Evolutionary conservation across 2,113 vertebrate genomes (phyloP).

Genomic region (Sarotherodon lohbergeri): DNA sequence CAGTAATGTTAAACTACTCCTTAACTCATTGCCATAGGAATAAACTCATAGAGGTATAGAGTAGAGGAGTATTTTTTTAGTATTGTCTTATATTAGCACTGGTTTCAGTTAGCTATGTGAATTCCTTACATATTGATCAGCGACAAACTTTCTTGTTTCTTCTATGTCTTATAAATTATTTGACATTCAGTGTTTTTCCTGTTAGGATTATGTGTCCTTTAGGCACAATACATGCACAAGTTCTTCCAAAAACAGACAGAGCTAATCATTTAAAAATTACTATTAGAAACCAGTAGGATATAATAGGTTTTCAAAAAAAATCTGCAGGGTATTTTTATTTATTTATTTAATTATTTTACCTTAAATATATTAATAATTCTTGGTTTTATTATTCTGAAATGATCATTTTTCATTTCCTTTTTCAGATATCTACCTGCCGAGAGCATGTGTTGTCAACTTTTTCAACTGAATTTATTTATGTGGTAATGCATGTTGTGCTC

Average conservation of each 20-base stretch:
- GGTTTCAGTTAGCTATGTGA: background rate
- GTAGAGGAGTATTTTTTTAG: background rate
- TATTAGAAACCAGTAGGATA: background rate
- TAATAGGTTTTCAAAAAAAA: background rate
- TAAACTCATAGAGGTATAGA: background rate
- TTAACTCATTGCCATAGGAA: background rate
- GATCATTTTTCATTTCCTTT: background rate
- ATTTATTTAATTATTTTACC: background rate
- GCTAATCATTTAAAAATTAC: background rate
- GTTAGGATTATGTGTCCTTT: background rate
- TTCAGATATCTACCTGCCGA: background rate
- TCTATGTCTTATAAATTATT: background rate
- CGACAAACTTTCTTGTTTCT: background rate
- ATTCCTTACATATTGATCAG: background rate
- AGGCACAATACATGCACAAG: background rate
- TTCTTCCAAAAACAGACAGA: background rate
- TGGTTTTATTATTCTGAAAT: background rate
- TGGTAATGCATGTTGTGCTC: background rate
- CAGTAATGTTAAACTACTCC: background rate
- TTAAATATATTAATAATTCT: background rate
- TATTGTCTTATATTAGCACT: background rate
- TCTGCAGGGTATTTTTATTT: background rate
- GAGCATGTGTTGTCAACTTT: background rate
- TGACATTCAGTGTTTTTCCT: background rate
- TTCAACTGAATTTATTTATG: background rate